A percentile compares a stretch with the other conserved stretches of the same genome.
These are phyloP conservation scores for Promerops cafer DNA, from an alignment of 2,113 vertebrate species.

Conservation along the genomic window DNA sequence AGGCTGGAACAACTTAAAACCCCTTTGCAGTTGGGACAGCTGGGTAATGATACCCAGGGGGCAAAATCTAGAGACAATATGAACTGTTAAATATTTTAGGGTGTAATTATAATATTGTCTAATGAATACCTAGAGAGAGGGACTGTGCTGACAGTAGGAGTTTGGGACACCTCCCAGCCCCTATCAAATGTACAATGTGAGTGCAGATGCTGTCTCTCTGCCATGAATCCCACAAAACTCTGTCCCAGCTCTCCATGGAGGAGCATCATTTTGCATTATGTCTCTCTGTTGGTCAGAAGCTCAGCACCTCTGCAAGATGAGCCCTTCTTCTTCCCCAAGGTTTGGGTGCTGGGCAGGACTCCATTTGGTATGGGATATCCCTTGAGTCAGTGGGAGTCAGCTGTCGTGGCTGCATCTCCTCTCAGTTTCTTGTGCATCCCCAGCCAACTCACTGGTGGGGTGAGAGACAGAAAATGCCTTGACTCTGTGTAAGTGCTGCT, in stretches of 20 bases:
- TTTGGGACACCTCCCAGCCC: background rate
- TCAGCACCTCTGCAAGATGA: background rate
- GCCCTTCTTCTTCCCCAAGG: background rate
- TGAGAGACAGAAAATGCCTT: background rate
- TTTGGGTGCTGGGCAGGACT: background rate
- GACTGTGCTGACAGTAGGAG: background rate
- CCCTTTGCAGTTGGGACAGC: background rate
- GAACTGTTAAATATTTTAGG: background rate
- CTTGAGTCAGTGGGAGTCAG: background rate
- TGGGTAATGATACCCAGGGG: background rate
- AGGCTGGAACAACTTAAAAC: background rate
- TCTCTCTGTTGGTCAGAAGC: background rate
- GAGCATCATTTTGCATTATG: background rate
- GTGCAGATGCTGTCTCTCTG: background rate
- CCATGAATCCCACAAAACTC: background rate
- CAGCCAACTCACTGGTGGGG: background rate
- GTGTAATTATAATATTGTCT: background rate
- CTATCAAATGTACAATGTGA: fast-evolving
- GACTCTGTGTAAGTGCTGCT: background rate
- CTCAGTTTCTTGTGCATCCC: background rate
- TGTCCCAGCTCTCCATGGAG: background rate
- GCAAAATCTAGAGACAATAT: background rate
- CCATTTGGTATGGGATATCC: background rate
- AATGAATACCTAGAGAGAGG: background rate
- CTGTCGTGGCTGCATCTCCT: background rate